Conservation (phyloP, 1,140 invertebrate genomes). For the Nephotettix cincticeps region DNA sequence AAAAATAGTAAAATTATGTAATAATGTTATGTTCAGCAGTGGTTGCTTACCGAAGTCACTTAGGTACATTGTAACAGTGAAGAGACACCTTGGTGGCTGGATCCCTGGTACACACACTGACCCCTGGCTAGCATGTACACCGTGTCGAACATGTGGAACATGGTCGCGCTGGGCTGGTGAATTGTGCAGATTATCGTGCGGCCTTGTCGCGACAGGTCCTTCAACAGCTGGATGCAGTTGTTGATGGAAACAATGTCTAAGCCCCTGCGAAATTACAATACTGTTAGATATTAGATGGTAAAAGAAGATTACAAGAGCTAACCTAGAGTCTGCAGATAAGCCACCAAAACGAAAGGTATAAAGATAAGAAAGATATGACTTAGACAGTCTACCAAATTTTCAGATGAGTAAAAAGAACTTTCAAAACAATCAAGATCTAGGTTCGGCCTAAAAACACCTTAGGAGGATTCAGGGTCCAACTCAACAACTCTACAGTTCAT, state of each 20-base stretch:
- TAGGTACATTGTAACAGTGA: constrained; percentile 38
- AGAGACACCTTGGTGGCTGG: constrained; percentile 53
- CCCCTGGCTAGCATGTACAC: constrained; percentile 61
- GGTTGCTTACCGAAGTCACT: too few relatives aligned
- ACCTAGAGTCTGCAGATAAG: too few relatives aligned
- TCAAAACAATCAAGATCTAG: too few relatives aligned
- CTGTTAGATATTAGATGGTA: too few relatives aligned
- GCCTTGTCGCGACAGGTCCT: constrained; percentile 50
- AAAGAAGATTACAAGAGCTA: too few relatives aligned
- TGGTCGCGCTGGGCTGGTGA: constrained; percentile 64
- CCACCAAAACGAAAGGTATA: too few relatives aligned
- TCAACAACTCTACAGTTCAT: too few relatives aligned
- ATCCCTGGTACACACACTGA: constrained; percentile 59
- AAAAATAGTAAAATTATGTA: neutral
- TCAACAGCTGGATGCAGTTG: constrained; percentile 54
- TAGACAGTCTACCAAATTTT: too few relatives aligned
- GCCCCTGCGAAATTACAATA: constrained; percentile 55
- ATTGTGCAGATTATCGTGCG: constrained; percentile 67
- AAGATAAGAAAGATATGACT: too few relatives aligned
- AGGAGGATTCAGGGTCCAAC: too few relatives aligned
- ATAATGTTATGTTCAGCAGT: constrained; percentile 44
- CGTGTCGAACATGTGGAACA: constrained; percentile 63
- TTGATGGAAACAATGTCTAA: constrained; percentile 60
- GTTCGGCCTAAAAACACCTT: too few relatives aligned
- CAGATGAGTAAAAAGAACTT: too few relatives aligned